Conservation (phyloP, 2,113 vertebrate genomes). For the Pyxicephalus adspersus region DNA sequence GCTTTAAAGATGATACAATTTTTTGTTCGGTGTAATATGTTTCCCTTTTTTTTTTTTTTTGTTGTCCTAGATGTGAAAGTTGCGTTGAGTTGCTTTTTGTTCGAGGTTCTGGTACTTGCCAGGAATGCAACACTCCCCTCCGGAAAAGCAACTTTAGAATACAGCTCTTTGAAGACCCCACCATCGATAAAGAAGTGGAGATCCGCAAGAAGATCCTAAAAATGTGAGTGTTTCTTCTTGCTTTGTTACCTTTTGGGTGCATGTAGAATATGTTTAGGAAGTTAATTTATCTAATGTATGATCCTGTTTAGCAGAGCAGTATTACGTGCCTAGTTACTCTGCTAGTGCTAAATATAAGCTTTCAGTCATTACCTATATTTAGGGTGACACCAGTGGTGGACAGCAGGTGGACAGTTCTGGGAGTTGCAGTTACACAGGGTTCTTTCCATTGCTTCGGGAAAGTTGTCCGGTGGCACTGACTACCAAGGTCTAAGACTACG, state of each 20-base stretch:
- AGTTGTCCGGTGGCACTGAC: too few relatives aligned
- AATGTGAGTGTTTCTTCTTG: conserved; percentile 79
- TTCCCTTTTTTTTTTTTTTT: not conserved
- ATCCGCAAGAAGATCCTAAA: conserved; percentile 97
- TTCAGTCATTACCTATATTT: not conserved
- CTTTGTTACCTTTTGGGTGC: not conserved
- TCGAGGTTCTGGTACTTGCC: conserved; percentile 93
- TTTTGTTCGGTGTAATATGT: not conserved
- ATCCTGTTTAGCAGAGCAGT: not conserved
- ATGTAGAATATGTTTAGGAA: too few relatives aligned
- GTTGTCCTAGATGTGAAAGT: conserved; percentile 85
- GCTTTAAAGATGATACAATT: too few relatives aligned
- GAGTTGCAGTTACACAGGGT: too few relatives aligned
- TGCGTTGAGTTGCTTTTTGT: conserved; percentile 97
- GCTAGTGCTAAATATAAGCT: not conserved
- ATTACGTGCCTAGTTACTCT: not conserved
- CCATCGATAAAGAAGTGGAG: conserved; percentile 97
- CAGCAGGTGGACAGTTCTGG: too few relatives aligned
- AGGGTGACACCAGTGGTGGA: not conserved
- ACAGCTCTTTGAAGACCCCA: conserved; percentile 95
- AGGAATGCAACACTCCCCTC: conserved; percentile 91
- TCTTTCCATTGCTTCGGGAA: too few relatives aligned
- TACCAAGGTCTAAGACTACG: too few relatives aligned
- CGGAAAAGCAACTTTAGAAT: conserved; percentile 95
- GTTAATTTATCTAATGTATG: too few relatives aligned